Percentiles rank a stretch among this genome's conserved stretches.
Evolutionary conservation across 2,888 invertebrate genomes (phyloP).

Genomic region (Pegoplata infirma): DNA sequence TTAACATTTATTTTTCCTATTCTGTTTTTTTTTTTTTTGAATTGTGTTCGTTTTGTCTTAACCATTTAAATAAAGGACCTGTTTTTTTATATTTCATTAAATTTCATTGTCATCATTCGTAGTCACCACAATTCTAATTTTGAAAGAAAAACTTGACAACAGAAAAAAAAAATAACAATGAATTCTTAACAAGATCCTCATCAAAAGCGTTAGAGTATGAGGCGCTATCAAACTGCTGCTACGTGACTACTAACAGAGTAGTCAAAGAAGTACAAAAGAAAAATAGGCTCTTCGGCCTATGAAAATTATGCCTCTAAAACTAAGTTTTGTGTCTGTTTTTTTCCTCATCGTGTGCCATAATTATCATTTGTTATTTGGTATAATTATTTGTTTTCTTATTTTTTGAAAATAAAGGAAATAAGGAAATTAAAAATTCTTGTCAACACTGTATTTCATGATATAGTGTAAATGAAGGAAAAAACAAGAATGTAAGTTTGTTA

Average conservation of each 20-base stretch:
- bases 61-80: constrained; percentile 28
- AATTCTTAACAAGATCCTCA: constrained; percentile 61
- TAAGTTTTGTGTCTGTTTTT: constrained; percentile 24
- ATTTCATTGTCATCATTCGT: constrained; percentile 24
- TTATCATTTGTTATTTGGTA: constrained; percentile 54
- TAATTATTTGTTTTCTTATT: constrained; percentile 35
- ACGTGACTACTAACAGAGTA: constrained; percentile 65
- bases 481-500: too few relatives aligned
- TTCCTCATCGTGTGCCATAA: constrained; percentile 38
- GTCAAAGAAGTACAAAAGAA: too few relatives aligned
- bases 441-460: too few relatives aligned
- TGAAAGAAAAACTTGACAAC: constrained; percentile 4
- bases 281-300: constrained; percentile 14
- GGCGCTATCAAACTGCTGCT: constrained; percentile 64
- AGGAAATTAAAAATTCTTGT: constrained; percentile 55
- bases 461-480: too few relatives aligned
- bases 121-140: constrained; percentile 54
- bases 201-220: constrained; percentile 55
- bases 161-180: constrained; percentile 38
- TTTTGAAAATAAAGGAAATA: too few relatives aligned
- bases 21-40: not conserved
- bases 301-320: too few relatives aligned
- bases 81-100: constrained; percentile 14
- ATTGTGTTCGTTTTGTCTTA: constrained; percentile 18
- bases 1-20: constrained; percentile 29